Base-by-base conservation (phyloP, 2,797 vertebrate genomes). In the Myiotriccus ornatus region DNA sequence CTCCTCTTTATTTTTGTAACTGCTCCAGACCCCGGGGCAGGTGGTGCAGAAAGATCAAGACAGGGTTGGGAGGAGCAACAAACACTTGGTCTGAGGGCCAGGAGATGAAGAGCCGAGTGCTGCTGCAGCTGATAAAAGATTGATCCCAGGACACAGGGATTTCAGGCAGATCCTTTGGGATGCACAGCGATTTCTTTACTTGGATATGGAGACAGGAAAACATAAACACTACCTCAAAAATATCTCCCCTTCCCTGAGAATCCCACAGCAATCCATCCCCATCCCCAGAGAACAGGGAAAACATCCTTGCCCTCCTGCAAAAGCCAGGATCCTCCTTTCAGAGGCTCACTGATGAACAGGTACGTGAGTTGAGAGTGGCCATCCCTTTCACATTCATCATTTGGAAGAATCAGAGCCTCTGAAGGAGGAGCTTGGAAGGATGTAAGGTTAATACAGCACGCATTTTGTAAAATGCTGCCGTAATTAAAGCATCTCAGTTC, bases 291-390 rank as follows among this genome's bases (percentile, higher is more conserved):
- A 52, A 47, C 0, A 24, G 12, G 47, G 34, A 18, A 41, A 89
- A 37, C 12, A 32, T 14, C 25, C 25, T 7, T 3, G 44, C 7
- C 7, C 34, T 53, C 55, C 57, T 23, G 57, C 44, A 46, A 25
- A 63, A 18, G 4, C 15, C 84, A 30, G n/a, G 2, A 16, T 34
- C 41, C 39, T 44, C 63, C 68, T 49, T 24, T 7, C 52, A 24
- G 21, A 67, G 52, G 46, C 75, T 41, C 53, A 0, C 2, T 13
- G 24, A 32, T 28, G 63, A 3, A 18, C 56, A 19, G 0, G 2
- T 3, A 2, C 14, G 0, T 1, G 30, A 52, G 47, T 0, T 27
- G 41, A 5, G 37, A 56, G 44, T 1, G 39, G 52, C 18, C 28
- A 52, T 5, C 77, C 49, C 30, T 41, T 44, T 47, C 2, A 3